Evolutionary conservation across 2,113 vertebrate species (phyloP).

Genomic region (Pantherophis guttatus): DNA sequence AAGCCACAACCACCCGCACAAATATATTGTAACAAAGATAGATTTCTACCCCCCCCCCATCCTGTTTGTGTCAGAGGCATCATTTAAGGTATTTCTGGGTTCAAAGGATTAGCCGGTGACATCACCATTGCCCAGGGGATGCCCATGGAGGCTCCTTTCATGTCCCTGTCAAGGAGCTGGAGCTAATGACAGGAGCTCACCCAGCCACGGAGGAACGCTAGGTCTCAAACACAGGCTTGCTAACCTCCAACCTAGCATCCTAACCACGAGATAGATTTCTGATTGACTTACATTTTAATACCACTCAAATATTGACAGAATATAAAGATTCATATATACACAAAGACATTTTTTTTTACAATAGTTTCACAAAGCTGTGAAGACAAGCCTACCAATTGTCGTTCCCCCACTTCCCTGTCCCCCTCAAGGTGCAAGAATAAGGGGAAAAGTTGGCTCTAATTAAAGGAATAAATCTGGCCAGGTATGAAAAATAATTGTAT

Average conservation of each 20-base stretch:
- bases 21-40: neutral
- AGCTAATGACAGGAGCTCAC: neutral
- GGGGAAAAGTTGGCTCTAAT: neutral
- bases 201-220: neutral
- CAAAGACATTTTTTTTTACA: neutral
- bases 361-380: neutral
- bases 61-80: neutral
- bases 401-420: neutral
- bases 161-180: neutral
- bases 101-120: neutral
- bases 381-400: neutral
- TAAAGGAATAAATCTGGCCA: neutral
- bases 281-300: neutral
- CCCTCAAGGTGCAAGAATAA: neutral
- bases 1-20: neutral
- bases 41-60: fast-evolving
- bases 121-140: too few species aligned
- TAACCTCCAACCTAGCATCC: neutral
- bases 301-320: neutral
- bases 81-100: neutral
- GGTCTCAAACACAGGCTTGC: neutral
- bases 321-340: neutral
- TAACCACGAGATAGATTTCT: neutral
- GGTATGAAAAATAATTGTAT: neutral
- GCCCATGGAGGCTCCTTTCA: neutral